phyloP scores from a whole-genome alignment of 1,140 invertebrate species.

The Zelostemma sp. region DNA sequence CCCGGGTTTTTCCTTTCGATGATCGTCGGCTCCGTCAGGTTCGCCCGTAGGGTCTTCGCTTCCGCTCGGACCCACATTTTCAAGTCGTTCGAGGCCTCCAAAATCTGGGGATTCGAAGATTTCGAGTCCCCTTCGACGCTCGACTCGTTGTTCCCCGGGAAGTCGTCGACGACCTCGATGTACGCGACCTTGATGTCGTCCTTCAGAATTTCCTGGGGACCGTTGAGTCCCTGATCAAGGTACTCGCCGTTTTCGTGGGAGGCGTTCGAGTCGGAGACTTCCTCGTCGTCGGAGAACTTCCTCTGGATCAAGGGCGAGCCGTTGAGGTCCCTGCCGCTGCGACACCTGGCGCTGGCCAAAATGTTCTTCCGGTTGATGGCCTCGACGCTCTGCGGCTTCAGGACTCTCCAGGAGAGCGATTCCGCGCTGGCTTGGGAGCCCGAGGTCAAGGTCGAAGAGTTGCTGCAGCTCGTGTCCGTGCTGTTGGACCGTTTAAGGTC shows the following conservation, averaged over 20 bases:
- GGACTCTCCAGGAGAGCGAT: slow-evolving; percentile 71
- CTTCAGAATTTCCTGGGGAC: slow-evolving; percentile 19
- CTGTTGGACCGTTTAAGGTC: slow-evolving; percentile 59
- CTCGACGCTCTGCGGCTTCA: slow-evolving; percentile 83
- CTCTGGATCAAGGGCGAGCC: slow-evolving; percentile 78
- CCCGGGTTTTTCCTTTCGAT: too few relatives aligned
- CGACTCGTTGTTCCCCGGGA: slow-evolving; percentile 29
- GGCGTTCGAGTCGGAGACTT: slow-evolving; percentile 64
- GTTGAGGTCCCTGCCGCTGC: slow-evolving; percentile 80
- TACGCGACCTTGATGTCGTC: slow-evolving; percentile 62
- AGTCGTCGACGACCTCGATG: slow-evolving; percentile 67
- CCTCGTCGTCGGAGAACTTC: slow-evolving; percentile 72
- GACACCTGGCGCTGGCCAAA: slow-evolving; percentile 85
- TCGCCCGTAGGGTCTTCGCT: slow-evolving; percentile 40
- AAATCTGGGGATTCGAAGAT: slow-evolving; percentile 38
- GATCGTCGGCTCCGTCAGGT: not conserved
- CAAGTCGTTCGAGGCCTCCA: slow-evolving; percentile 56
- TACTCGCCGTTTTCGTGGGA: slow-evolving; percentile 52
- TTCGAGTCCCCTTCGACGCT: slow-evolving; percentile 19
- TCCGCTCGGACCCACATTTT: slow-evolving; percentile 58
- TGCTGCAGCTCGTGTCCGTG: slow-evolving; percentile 58
- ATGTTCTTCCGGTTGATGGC: slow-evolving; percentile 89
- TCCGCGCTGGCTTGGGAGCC: slow-evolving; percentile 75
- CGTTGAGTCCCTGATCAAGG: slow-evolving; percentile 19
- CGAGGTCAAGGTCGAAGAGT: slow-evolving; percentile 74